Conservation (phyloP, 2,888 invertebrate genomes). For the Panzeria rudis region DNA sequence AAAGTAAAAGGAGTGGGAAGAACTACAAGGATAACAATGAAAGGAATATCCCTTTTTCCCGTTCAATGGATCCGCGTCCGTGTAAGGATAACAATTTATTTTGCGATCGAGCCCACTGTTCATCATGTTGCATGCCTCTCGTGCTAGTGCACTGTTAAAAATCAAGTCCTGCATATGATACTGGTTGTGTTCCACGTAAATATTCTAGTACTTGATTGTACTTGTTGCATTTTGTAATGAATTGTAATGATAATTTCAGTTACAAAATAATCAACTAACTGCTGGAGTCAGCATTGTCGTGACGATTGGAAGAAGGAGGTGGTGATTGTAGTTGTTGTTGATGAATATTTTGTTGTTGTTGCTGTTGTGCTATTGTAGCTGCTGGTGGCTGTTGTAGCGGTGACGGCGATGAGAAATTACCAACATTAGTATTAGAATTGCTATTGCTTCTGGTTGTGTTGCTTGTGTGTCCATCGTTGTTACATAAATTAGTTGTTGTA, state of each 20-base stretch:
- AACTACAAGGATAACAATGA: too few species aligned
- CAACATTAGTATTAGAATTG: conserved; percentile 73
- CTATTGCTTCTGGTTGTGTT: conserved; percentile 69
- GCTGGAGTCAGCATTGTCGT: conserved; percentile 62
- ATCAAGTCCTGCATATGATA: background rate
- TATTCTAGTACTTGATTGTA: conserved; percentile 13
- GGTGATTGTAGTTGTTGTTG: conserved; percentile 68
- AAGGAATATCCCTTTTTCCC: too few species aligned
- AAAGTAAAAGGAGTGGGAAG: too few species aligned
- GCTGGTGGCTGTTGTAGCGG: background rate
- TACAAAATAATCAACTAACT: conserved; percentile 57
- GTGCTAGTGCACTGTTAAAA: background rate
- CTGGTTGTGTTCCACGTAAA: background rate
- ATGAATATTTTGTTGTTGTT: conserved; percentile 73
- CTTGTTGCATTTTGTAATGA: background rate
- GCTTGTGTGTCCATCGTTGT: conserved; percentile 68
- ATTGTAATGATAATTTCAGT: conserved; percentile 6
- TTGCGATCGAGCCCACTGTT: too few species aligned
- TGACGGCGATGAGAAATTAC: conserved; percentile 64
- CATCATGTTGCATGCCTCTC: background rate
- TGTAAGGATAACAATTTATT: too few species aligned
- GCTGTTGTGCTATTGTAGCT: conserved; percentile 67
- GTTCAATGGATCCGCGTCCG: too few species aligned
- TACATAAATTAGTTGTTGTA: conserved; percentile 28
- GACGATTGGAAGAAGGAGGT: conserved; percentile 60